These are phyloP conservation scores for Leptinotarsa undecemlineata DNA, from an alignment of 1,140 invertebrate species.

Conservation along the genomic window DNA sequence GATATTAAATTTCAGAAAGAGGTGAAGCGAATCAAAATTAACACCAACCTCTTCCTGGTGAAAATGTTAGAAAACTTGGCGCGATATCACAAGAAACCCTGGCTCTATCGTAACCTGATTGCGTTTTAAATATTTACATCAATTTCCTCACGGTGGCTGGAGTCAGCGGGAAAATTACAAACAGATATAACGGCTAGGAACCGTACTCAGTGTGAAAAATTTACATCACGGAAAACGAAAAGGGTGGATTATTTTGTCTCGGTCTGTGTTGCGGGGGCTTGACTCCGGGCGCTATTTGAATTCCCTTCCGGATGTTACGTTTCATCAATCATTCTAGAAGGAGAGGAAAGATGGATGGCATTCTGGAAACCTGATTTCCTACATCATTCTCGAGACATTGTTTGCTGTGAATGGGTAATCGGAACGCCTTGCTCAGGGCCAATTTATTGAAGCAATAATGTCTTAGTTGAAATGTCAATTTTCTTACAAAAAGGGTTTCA, in stretches of 20 bases:
- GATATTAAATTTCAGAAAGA: conserved; percentile 12
- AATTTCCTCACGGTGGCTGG: conserved; percentile 27
- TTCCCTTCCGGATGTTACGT: background rate
- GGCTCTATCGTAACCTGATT: conserved; percentile 32
- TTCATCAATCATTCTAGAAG: background rate
- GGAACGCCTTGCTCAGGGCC: too few species aligned
- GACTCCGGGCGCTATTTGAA: background rate
- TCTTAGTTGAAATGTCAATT: too few species aligned
- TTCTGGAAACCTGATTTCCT: background rate
- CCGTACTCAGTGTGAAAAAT: conserved; percentile 21
- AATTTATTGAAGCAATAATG: too few species aligned
- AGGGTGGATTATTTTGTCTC: conserved; percentile 11
- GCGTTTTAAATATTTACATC: conserved; percentile 42
- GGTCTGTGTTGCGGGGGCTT: background rate
- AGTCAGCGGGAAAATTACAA: conserved; percentile 28
- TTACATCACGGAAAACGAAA: conserved; percentile 18
- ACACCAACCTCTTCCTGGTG: background rate
- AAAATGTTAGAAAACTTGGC: background rate
- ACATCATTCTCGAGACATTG: too few species aligned
- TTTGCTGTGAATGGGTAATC: too few species aligned
- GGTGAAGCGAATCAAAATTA: conserved; percentile 20
- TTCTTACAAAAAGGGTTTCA: too few species aligned
- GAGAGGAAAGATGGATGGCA: background rate
- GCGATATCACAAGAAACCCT: conserved; percentile 14
- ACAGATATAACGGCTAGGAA: conserved; percentile 29